Conservation (phyloP, 35 echinoderm and acorn worm species). For the Holothuria glaberrima region DNA sequence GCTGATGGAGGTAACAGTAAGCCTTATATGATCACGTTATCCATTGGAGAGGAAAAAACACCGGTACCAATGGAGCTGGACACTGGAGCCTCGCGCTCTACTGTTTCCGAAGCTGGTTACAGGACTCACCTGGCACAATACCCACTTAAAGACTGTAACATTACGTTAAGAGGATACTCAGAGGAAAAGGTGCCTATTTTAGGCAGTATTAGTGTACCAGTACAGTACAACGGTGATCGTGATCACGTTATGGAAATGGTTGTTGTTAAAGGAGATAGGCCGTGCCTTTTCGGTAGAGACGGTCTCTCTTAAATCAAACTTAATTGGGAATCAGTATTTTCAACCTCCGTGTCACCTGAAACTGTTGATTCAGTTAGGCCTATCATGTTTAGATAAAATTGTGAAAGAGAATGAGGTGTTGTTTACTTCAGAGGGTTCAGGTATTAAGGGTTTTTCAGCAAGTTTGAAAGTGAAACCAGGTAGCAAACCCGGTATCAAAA, state of each 20-base stretch:
- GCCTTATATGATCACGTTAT: slow-evolving; percentile 16
- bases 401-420: too few relatives aligned
- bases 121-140: background rate
- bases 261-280: background rate
- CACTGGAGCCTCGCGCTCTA: too few relatives aligned
- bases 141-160: background rate
- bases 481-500: too few relatives aligned
- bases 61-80: slow-evolving; percentile 36
- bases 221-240: background rate
- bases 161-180: slow-evolving; percentile 41
- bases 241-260: background rate
- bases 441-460: too few relatives aligned
- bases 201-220: slow-evolving; percentile 18
- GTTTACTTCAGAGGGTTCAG: too few relatives aligned
- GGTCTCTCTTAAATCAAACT: too few relatives aligned
- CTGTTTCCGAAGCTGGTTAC: slow-evolving; percentile 14
- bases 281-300: too few relatives aligned
- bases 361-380: too few relatives aligned
- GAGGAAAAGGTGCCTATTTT: slow-evolving; percentile 28
- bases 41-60: background rate
- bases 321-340: too few relatives aligned
- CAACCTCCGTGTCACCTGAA: too few relatives aligned
- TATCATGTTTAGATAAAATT: too few relatives aligned
- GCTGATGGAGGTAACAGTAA: background rate
- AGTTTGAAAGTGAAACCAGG: too few relatives aligned